Percentiles rank a stretch among this genome's conserved stretches.
Conservation (phyloP, 2,888 invertebrate genomes). For the Heliconius charithonia region DNA sequence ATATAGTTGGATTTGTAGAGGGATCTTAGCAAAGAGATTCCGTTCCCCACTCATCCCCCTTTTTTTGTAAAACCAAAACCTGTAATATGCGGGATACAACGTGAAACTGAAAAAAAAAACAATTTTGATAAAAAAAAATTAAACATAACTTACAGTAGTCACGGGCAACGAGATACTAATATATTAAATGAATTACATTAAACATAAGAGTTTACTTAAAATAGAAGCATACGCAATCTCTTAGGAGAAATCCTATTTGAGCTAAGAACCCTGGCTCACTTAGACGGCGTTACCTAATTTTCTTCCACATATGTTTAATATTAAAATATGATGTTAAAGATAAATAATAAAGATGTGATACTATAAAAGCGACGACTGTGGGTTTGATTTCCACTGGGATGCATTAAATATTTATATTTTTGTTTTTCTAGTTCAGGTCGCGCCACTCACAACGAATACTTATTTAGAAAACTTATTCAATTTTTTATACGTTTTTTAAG, state of each 20-base stretch:
- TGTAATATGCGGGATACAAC: no score
- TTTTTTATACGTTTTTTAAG: no score
- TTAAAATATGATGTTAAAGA: neutral
- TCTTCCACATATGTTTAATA: neutral
- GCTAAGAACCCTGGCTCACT: slow-evolving; percentile 1
- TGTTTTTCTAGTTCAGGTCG: no score
- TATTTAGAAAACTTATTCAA: no score
- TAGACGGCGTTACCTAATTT: neutral
- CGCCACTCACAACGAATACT: neutral
- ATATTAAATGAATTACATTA: neutral
- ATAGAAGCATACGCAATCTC: slow-evolving; percentile 19
- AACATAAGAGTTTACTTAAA: slow-evolving; percentile 1
- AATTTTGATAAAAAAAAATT: neutral
- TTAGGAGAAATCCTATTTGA: slow-evolving; percentile 10
- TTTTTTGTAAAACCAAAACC: neutral
- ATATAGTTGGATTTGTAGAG: no score
- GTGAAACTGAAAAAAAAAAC: no score
- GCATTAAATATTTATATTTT: no score
- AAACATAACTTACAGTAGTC: neutral
- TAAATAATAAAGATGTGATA: neutral
- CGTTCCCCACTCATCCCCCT: neutral
- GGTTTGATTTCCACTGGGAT: no score
- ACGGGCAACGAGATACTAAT: neutral
- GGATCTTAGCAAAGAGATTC: neutral
- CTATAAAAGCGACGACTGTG: no score